phyloP scores from a whole-genome alignment of 2,888 invertebrate genomes.

The Cacoxenus indagator region DNA sequence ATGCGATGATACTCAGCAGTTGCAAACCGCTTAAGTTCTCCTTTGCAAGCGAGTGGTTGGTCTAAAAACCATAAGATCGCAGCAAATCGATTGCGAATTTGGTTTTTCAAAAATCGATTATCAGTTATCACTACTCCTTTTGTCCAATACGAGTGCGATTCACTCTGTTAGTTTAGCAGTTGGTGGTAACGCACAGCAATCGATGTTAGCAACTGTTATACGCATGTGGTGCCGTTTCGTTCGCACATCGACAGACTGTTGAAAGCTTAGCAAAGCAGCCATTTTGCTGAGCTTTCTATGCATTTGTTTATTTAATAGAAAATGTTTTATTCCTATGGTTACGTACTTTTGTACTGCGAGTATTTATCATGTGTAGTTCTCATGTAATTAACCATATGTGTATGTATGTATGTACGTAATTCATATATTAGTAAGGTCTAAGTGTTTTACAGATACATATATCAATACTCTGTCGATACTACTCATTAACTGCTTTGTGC shows the following conservation, averaged over 20 bases:
- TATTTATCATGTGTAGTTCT: slow-evolving; percentile 19
- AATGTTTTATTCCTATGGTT: slow-evolving; percentile 12
- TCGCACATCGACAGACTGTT: too few relatives aligned
- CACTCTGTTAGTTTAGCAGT: too few relatives aligned
- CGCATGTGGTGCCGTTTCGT: too few relatives aligned
- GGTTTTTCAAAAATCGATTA: not conserved
- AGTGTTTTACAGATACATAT: not conserved
- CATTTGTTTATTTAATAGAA: slow-evolving; percentile 33
- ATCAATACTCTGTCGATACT: not conserved
- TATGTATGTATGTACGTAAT: not conserved
- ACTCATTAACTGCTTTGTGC: not conserved
- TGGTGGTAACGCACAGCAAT: too few relatives aligned
- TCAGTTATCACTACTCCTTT: not conserved
- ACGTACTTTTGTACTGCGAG: slow-evolving; percentile 29
- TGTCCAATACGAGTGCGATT: too few relatives aligned
- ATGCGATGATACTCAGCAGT: slow-evolving; percentile 66
- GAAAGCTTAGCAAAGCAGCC: slow-evolving; percentile 44
- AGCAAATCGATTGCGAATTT: not conserved
- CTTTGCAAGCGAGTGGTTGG: slow-evolving; percentile 70
- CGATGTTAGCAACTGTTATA: too few relatives aligned
- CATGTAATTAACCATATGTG: not conserved
- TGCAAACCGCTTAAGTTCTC: slow-evolving; percentile 69
- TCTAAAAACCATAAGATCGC: slow-evolving; percentile 44
- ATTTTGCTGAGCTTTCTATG: slow-evolving; percentile 36
- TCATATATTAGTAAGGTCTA: not conserved